Percentiles rank a stretch among this genome's conserved stretches.
Conservation (phyloP, 2,797 vertebrate genomes). For the Eulemur rubriventer region DNA sequence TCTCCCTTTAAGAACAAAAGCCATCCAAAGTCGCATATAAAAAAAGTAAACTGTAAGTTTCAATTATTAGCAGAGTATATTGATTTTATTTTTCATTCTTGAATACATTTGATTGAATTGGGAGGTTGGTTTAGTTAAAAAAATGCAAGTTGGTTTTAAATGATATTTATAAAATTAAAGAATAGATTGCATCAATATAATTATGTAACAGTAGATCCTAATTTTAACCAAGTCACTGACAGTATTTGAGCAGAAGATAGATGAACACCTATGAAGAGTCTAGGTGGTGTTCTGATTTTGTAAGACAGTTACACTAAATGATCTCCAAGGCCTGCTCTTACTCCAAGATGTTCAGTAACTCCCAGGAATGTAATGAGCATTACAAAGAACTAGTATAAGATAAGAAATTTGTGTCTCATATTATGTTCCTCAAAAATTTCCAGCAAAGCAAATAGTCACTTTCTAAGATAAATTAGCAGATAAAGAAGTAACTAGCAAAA, state of each 20-base stretch:
- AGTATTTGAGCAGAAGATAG: background rate
- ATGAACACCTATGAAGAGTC: background rate
- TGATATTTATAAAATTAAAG: slow-evolving; percentile 17
- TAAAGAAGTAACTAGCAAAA: slow-evolving; percentile 19
- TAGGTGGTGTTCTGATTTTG: background rate
- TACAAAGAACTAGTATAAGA: background rate
- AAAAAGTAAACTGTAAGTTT: background rate
- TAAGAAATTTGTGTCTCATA: background rate
- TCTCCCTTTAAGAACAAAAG: background rate
- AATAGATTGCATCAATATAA: background rate
- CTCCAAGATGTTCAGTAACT: background rate
- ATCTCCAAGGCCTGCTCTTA: background rate
- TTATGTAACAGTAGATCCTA: background rate
- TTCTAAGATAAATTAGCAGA: background rate
- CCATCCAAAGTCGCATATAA: background rate
- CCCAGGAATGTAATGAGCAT: background rate
- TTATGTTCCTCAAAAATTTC: background rate
- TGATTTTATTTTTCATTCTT: background rate
- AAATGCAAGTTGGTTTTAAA: background rate
- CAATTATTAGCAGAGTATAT: background rate
- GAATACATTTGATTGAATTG: background rate
- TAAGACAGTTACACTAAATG: background rate
- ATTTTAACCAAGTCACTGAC: background rate
- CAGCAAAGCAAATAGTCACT: background rate
- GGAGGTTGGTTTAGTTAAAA: background rate